Percentiles rank a stretch among this genome's conserved stretches.
These are phyloP conservation scores for Tolypeutes matacus DNA, from an alignment of 2,797 vertebrate genomes.

Conservation along the genomic window DNA sequence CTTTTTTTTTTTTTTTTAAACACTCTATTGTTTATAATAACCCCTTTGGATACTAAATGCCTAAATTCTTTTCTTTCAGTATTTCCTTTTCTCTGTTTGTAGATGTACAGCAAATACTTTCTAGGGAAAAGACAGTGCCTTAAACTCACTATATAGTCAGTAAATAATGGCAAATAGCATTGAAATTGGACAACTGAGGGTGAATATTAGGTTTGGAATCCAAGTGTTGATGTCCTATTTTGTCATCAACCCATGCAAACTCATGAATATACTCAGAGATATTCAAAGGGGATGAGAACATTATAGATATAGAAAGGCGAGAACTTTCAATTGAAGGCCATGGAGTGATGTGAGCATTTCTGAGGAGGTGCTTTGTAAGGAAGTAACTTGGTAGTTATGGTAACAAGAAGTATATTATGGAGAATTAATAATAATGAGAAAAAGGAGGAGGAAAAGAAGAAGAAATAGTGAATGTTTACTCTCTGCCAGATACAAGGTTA, in stretches of 20 bases:
- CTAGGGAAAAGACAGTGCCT: constrained; percentile 17
- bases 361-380: not conserved
- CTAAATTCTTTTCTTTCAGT: constrained; percentile 69
- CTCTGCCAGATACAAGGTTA: not conserved
- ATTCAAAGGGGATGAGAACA: not conserved
- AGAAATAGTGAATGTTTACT: constrained; percentile 24
- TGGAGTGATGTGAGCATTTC: not conserved
- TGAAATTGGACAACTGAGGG: not conserved
- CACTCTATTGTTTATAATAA: constrained; percentile 72
- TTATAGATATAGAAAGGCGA: not conserved
- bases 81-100: constrained; percentile 65
- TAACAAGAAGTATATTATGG: not conserved
- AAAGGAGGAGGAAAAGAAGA: not conserved
- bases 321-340: not conserved
- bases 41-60: constrained; percentile 53
- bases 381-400: not conserved
- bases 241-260: not conserved
- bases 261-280: not conserved
- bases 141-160: not conserved
- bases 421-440: not conserved
- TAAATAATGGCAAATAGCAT: constrained; percentile 8
- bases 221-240: not conserved
- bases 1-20: constrained; percentile 21
- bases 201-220: constrained; percentile 45
- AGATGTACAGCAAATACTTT: constrained; percentile 63